Percentiles rank a stretch among this genome's conserved stretches.
Conservation (phyloP, 2,888 invertebrate genomes). For the Drosophila borborema region DNA sequence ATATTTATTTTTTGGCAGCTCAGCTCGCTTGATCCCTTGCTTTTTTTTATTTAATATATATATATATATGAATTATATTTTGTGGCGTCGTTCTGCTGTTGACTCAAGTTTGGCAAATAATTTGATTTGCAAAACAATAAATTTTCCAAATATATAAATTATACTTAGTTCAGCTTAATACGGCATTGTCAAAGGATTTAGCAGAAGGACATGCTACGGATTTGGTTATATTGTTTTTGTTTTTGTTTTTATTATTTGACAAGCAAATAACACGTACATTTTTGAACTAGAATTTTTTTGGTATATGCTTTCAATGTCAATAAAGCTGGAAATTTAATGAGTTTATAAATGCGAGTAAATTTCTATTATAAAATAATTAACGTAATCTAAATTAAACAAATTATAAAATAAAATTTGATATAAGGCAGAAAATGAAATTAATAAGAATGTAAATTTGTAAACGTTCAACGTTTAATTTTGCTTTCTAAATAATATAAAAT, state of each 20-base stretch:
- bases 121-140: slow-evolving; percentile 76
- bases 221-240: not conserved
- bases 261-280: slow-evolving; percentile 6
- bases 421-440: too few relatives aligned
- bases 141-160: slow-evolving; percentile 72
- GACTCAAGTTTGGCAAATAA: slow-evolving; percentile 80
- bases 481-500: too few relatives aligned
- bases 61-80: slow-evolving; percentile 64
- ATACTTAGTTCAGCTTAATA: slow-evolving; percentile 69
- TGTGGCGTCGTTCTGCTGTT: slow-evolving; percentile 78
- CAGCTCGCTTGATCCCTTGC: slow-evolving; percentile 13
- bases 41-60: not conserved
- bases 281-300: not conserved
- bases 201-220: slow-evolving; percentile 14
- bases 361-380: not conserved
- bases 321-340: not conserved
- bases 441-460: too few relatives aligned
- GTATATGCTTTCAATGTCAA: not conserved
- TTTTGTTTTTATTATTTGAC: slow-evolving; percentile 9
- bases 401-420: not conserved
- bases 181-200: slow-evolving; percentile 61
- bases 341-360: not conserved
- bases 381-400: not conserved
- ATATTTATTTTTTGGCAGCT: slow-evolving; percentile 52
- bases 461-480: too few relatives aligned